Base-by-base conservation (phyloP, 2,113 vertebrate genomes). In the Limanda limanda region DNA sequence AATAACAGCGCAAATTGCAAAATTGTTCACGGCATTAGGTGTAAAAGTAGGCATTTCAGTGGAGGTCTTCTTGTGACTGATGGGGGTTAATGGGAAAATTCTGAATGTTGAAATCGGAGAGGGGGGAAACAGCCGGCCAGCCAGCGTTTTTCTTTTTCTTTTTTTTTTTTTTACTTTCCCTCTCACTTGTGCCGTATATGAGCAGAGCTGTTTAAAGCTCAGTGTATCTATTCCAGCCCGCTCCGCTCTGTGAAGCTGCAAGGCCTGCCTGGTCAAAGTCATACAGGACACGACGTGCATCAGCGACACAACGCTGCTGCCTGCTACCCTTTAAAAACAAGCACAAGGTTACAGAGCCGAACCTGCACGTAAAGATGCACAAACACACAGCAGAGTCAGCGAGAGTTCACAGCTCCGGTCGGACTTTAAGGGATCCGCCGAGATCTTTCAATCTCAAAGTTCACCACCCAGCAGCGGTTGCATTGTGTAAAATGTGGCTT, bases 1-100 rank as follows among this genome's bases (percentile, higher is more conserved):
- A 91, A 92, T 88, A 82, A 89, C 78, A 24, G 73, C 71, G 45
- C 78, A 93, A 91, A 92, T 89, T 84, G 76, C 78, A 42, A 82
- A 91, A 91, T 76, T 89, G 92, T 88, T 76, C 83, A 71, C 73
- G 58, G 76, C 63, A 18, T 40, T 48, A 82, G 80, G 83, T 75
- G 86, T 89, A 81, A 92, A 88, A 88, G 68, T 79, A 83, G 79
- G 71, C 71, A 60, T 86, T 86, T 83, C 61, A 68, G 64, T 68
- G 25, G 74, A 68, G 90, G 88, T 87, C 87, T 82, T 61, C 68
- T 74, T 72, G 68, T 76, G 74, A 81, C 72, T 84, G 71, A 89
- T 83, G 78, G 70, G 75, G 87, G 82, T 91, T 91, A 90, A 90
- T 88, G 78, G 82, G 74, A 85, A 88, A 76, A 82, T 86, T 81